Evolutionary conservation across 1,140 invertebrate species (phyloP).

Genomic region (Oncopodura yosiiana): DNA sequence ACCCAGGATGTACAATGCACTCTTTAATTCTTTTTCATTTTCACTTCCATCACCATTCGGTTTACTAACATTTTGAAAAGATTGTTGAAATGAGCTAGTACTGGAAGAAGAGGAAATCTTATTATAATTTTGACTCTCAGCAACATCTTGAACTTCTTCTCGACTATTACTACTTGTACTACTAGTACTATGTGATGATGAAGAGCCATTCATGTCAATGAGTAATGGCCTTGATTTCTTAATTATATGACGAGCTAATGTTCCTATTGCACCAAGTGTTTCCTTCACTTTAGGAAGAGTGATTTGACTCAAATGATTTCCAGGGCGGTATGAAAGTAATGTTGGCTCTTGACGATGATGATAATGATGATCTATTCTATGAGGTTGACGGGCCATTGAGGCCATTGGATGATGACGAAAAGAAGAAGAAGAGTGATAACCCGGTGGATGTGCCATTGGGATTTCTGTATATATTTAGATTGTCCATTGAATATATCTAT

Average conservation of each 20-base stretch:
- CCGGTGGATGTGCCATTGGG: no score
- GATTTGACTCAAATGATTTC: conserved; percentile 1
- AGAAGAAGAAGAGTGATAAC: no score
- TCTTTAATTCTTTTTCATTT: conserved; percentile 48
- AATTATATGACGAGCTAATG: conserved; percentile 68
- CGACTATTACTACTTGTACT: not conserved
- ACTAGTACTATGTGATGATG: not conserved
- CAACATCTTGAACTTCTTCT: conserved; percentile 9
- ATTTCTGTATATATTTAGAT: no score
- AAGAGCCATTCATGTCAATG: not conserved
- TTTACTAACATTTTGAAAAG: not conserved
- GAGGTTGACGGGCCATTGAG: no score
- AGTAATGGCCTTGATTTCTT: conserved; percentile 52
- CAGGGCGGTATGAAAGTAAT: no score
- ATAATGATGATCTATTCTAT: no score
- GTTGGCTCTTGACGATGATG: no score
- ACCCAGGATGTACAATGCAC: conserved; percentile 65
- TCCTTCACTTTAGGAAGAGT: conserved; percentile 40
- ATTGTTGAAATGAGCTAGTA: not conserved
- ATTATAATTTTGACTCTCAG: conserved; percentile 16
- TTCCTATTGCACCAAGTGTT: conserved; percentile 62
- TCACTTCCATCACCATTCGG: conserved; percentile 3
- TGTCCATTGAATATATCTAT: no score
- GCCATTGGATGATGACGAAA: no score
- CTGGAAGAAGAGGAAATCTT: no score